Evolutionary conservation across 2,888 invertebrate genomes (phyloP).

Genomic region (Alsophila aescularia): DNA sequence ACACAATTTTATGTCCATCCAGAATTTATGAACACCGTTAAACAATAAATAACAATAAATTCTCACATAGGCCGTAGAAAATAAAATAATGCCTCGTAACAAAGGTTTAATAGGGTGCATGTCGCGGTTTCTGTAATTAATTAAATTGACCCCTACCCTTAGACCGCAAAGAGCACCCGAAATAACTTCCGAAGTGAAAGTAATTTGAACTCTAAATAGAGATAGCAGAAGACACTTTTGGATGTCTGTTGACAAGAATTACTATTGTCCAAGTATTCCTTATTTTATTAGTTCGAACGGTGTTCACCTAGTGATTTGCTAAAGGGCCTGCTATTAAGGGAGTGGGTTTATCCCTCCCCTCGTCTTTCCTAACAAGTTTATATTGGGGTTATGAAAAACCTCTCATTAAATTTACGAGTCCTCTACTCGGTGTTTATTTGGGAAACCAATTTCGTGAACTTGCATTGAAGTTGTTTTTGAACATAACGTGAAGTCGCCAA

Average conservation of each 20-base stretch:
- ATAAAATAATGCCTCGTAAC: slow-evolving; percentile 64
- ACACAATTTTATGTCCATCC: slow-evolving; percentile 16
- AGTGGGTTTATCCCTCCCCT: slow-evolving; percentile 55
- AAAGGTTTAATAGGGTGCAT: slow-evolving; percentile 71
- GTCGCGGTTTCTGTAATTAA: slow-evolving; percentile 73
- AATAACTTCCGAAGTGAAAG: slow-evolving; percentile 40
- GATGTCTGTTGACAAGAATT: slow-evolving; percentile 41
- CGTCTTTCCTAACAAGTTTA: slow-evolving; percentile 54
- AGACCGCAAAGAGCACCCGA: slow-evolving; percentile 55
- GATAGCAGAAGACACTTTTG: slow-evolving; percentile 48
- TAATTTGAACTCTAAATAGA: slow-evolving; percentile 56
- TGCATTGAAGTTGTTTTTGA: background rate
- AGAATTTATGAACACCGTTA: slow-evolving; percentile 33
- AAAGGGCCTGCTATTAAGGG: slow-evolving; percentile 63
- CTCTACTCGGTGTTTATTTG: slow-evolving; percentile 16
- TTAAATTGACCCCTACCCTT: slow-evolving; percentile 73
- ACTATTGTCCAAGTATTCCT: slow-evolving; percentile 62
- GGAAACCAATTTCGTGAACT: slow-evolving; percentile 9
- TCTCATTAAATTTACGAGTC: slow-evolving; percentile 25
- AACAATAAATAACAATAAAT: slow-evolving; percentile 54
- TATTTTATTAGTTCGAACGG: slow-evolving; percentile 66
- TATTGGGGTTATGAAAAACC: slow-evolving; percentile 49
- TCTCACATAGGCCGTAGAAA: slow-evolving; percentile 49
- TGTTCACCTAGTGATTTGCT: slow-evolving; percentile 66
- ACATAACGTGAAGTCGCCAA: too few species aligned